Base-by-base conservation (phyloP, 2,888 invertebrate genomes). In the Cistogaster globosa region DNA sequence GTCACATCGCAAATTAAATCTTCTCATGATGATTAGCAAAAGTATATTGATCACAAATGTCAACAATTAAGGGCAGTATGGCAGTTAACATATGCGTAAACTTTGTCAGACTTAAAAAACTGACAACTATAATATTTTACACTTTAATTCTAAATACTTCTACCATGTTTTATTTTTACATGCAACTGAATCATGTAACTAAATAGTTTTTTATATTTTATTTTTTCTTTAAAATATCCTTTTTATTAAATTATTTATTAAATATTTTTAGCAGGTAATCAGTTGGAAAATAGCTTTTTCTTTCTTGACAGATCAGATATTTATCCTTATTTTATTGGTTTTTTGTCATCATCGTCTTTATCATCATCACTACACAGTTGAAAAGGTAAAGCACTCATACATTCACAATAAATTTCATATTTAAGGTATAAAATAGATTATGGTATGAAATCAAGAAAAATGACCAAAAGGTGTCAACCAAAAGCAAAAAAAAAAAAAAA, bases 261-360 rank as follows among this genome's bases (percentile, higher is more conserved):
- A 78, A 84, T 80, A 81, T 83, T 87, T n/a, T 82, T 76, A 4
- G n/a, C 68, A 79, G 58, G 74, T 83, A 87, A 87, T 87, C 86
- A 86, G 68, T 51, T 86, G 86, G 84, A 86, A 87, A 87, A 87
- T 83, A 76, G 84, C 75, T 72, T 8, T 53, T 57, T 55, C 7
- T 18, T 45, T 16, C 6, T 45, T 53, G 42, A 84, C 75, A 83
- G 58, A 53, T 20, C 55, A 63, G 78, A 74, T 75, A 78, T 78
- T 78, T 53, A 78, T 53, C 55, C 55, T 18, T 67, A 71, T 67
- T 71, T 77, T 45, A 67, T 82, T 67, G 79, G 57, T 72, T 72
- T n/a, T 69, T 72, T 51, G 20, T 51, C 58, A 67, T 53, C 51
- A 48, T 32, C 42, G 67, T 53, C 51, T 22, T 32, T 32, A 42